Conservation (phyloP, 1,140 invertebrate species). For the Drosophila suzukii region DNA sequence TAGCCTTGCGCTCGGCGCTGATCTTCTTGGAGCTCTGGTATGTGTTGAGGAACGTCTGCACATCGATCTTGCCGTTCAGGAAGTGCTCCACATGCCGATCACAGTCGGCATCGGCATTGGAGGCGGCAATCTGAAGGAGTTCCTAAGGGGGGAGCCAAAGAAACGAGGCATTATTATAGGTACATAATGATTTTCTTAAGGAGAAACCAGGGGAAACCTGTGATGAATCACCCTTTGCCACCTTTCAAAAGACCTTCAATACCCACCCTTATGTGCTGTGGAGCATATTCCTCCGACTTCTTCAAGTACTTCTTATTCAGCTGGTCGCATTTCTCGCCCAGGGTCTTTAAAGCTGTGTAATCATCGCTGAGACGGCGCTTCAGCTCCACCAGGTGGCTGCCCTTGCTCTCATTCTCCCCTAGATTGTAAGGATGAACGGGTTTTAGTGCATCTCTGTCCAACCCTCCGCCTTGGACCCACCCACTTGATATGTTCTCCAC, state of each 20-base stretch:
- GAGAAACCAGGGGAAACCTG: background rate
- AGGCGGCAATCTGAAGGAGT: slow-evolving; percentile 86
- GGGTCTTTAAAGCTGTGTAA: slow-evolving; percentile 88
- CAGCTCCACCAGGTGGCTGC: slow-evolving; percentile 87
- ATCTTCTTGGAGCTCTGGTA: slow-evolving; percentile 89
- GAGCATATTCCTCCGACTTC: slow-evolving; percentile 89
- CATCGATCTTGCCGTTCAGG: slow-evolving; percentile 89
- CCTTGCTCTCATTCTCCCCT: slow-evolving; percentile 89
- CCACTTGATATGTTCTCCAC: slow-evolving; percentile 90
- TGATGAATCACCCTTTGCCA: background rate
- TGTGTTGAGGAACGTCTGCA: slow-evolving; percentile 89
- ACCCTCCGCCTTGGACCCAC: background rate
- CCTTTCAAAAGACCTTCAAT: background rate
- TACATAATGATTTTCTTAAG: no score
- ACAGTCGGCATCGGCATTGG: slow-evolving; percentile 89
- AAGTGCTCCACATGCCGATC: slow-evolving; percentile 91
- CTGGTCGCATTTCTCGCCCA: slow-evolving; percentile 89
- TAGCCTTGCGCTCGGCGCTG: slow-evolving; percentile 89
- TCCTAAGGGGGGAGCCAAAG: slow-evolving; percentile 70
- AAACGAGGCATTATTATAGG: no score
- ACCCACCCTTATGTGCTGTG: slow-evolving; percentile 89
- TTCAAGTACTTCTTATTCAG: slow-evolving; percentile 89
- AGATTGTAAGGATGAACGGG: slow-evolving; percentile 18
- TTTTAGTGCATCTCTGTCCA: background rate
- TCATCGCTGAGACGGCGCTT: slow-evolving; percentile 87